Evolutionary conservation across 2,888 invertebrate genomes (phyloP).

Genomic region (Syritta pipiens): DNA sequence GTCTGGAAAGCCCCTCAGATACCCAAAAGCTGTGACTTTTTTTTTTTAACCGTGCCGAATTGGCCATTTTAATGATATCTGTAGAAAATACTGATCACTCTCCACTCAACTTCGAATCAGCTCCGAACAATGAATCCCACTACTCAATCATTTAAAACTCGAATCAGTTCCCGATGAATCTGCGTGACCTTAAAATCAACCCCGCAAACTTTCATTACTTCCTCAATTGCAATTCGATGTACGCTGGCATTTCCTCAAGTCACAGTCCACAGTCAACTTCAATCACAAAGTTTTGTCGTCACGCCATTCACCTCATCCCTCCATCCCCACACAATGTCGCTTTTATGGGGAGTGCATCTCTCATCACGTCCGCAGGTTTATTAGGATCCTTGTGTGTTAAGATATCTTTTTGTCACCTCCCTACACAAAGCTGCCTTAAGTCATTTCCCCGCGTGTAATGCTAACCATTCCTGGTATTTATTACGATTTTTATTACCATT

Average conservation of each 20-base stretch:
- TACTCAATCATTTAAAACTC: too few relatives aligned
- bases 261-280: too few relatives aligned
- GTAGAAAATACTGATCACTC: too few relatives aligned
- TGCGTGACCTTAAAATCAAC: conserved; percentile 6
- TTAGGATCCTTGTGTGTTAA: conserved; percentile 33
- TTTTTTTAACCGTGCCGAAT: too few relatives aligned
- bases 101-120: too few relatives aligned
- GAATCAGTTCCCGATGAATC: too few relatives aligned
- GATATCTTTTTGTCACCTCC: conserved; percentile 42
- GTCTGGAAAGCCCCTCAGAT: too few relatives aligned
- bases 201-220: conserved; percentile 44
- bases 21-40: too few relatives aligned
- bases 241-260: conserved; percentile 37
- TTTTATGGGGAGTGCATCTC: neutral
- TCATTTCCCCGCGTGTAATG: conserved; percentile 23
- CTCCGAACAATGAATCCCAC: too few relatives aligned
- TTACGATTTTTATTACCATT: conserved; percentile 57
- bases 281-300: conserved; percentile 18
- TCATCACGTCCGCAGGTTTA: conserved; percentile 52
- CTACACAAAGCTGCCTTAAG: conserved; percentile 24
- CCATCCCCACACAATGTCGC: neutral
- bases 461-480: conserved; percentile 55
- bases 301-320: neutral
- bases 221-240: conserved; percentile 30
- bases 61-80: too few relatives aligned